Evolutionary conservation across 2,888 invertebrate genomes (phyloP).

Genomic region (Hymenopus coronatus): DNA sequence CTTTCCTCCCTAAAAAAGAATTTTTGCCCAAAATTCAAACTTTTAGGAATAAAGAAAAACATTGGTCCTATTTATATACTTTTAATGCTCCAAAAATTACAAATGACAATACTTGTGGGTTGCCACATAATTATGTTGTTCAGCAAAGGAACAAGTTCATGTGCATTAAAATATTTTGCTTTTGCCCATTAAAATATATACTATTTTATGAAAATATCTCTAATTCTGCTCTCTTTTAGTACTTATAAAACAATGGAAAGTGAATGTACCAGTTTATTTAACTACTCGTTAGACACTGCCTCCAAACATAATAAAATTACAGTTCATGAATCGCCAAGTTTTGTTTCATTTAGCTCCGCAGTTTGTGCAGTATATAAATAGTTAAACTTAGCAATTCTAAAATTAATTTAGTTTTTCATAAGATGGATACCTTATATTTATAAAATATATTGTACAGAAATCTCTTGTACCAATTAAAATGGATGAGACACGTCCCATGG

Average conservation of each 20-base stretch:
- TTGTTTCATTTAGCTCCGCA: background rate
- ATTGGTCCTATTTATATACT: no score
- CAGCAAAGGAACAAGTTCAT: background rate
- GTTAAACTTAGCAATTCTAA: background rate
- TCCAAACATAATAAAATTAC: background rate
- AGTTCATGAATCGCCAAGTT: no score
- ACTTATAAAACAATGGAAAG: no score
- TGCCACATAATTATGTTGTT: background rate
- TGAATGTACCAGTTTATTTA: background rate
- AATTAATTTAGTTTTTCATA: background rate
- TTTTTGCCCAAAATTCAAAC: no score
- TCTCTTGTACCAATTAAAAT: no score
- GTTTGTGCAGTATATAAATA: background rate
- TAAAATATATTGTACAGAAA: no score
- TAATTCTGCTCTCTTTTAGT: no score
- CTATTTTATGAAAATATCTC: background rate
- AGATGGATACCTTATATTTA: no score
- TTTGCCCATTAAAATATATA: background rate
- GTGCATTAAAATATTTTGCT: background rate
- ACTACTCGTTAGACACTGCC: background rate
- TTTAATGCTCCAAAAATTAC: no score
- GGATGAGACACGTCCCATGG: no score
- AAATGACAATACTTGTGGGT: background rate
- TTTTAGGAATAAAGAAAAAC: no score
- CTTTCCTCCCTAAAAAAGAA: no score